phyloP scores from a whole-genome alignment of 37 sponge, comb jelly and placozoan genomes.

The Agelas oroides region DNA sequence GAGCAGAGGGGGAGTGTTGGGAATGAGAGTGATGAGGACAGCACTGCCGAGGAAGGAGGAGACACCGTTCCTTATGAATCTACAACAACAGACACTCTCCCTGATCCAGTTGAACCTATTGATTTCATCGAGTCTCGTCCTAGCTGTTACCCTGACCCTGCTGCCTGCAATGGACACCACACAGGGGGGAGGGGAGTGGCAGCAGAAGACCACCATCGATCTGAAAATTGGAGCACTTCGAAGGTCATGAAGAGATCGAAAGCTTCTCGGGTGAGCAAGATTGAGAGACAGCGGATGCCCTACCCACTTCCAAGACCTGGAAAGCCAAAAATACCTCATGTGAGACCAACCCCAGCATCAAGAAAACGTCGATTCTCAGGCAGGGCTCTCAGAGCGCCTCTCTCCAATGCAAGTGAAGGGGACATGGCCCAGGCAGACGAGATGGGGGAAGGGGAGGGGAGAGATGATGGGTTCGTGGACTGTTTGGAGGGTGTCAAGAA shows the following conservation, averaged over 20 bases:
- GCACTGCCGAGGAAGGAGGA: slow-evolving; percentile 38
- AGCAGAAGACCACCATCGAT: not conserved
- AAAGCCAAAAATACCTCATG: not conserved
- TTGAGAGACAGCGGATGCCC: slow-evolving; percentile 30
- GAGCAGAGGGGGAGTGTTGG: not conserved
- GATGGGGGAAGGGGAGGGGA: slow-evolving; percentile 78
- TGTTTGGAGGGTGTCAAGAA: slow-evolving; percentile 22
- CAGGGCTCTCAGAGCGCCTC: slow-evolving; percentile 3
- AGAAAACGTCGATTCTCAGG: slow-evolving; percentile 65
- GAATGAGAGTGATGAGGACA: slow-evolving; percentile 30
- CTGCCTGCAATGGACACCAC: too few species aligned
- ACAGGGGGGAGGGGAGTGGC: not conserved
- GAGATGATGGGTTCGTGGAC: slow-evolving; percentile 79
- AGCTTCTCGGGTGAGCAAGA: not conserved
- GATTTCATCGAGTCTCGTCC: slow-evolving; percentile 50
- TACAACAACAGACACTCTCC: slow-evolving; percentile 30
- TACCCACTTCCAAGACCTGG: slow-evolving; percentile 29
- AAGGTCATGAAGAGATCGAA: slow-evolving; percentile 18
- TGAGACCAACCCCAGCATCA: slow-evolving; percentile 18
- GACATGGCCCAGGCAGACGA: slow-evolving; percentile 87
- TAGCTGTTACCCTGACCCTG: not conserved
- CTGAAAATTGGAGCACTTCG: slow-evolving; percentile 33
- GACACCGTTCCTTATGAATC: slow-evolving; percentile 41
- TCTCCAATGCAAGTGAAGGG: slow-evolving; percentile 57
- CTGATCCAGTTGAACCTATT: slow-evolving; percentile 24